phyloP scores from a whole-genome alignment of 2,888 invertebrate species.

The Tholera decimalis region DNA sequence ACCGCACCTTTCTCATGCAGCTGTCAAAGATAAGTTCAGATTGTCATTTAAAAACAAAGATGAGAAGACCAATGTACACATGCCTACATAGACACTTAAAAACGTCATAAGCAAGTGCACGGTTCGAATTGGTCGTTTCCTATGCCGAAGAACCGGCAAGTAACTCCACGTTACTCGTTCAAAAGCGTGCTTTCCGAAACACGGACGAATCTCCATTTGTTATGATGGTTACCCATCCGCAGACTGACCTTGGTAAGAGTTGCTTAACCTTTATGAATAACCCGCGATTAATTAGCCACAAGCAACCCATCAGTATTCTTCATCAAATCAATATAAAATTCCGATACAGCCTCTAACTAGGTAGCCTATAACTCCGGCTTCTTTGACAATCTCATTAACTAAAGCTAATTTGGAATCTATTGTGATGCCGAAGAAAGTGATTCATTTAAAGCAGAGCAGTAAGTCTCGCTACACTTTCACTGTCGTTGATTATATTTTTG shows the following conservation, averaged over 20 bases:
- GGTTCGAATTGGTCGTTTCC: too few relatives aligned
- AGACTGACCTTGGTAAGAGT: too few relatives aligned
- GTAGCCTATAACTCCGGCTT: conserved; percentile 43
- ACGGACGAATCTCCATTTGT: too few relatives aligned
- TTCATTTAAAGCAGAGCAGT: conserved; percentile 37
- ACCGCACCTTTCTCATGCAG: too few relatives aligned
- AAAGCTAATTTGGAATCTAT: conserved; percentile 56
- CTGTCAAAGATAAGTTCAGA: too few relatives aligned
- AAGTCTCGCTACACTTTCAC: conserved; percentile 58
- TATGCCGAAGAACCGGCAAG: too few relatives aligned
- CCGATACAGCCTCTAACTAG: neutral
- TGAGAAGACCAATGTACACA: neutral
- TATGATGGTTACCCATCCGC: too few relatives aligned
- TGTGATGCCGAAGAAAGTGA: conserved; percentile 58
- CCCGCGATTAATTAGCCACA: too few relatives aligned
- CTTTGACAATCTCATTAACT: conserved; percentile 52
- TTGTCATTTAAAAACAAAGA: neutral
- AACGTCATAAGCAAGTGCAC: too few relatives aligned
- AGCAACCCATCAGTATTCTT: neutral
- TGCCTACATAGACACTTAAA: neutral
- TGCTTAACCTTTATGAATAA: too few relatives aligned
- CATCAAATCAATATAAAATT: conserved; percentile 14
- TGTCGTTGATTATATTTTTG: conserved; percentile 42
- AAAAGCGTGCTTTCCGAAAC: too few relatives aligned
- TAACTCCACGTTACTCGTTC: too few relatives aligned